phyloP scores from a whole-genome alignment of 2,113 vertebrate genomes.

The Alosa alosa region DNA sequence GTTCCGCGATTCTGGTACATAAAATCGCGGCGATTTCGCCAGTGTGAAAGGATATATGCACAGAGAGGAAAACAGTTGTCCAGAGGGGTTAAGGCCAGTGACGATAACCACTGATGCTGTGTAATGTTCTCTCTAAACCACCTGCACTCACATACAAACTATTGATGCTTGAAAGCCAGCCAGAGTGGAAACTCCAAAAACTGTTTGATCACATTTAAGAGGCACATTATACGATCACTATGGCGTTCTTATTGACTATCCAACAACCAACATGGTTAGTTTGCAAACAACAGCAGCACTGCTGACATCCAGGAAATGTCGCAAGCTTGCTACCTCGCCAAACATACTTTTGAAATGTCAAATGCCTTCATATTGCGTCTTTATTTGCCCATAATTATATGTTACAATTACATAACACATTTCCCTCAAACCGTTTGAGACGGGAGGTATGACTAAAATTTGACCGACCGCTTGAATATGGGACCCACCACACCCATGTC shows the following conservation, averaged over 20 bases:
- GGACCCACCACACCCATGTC: neutral
- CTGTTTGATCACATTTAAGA: neutral
- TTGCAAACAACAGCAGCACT: neutral
- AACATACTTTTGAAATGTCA: neutral
- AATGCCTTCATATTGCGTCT: neutral
- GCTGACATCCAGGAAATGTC: neutral
- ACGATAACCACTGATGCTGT: neutral
- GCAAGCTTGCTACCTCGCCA: neutral
- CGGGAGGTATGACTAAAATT: neutral
- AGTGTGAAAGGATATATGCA: too few species aligned
- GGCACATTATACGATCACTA: neutral
- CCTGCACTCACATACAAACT: constrained; percentile 3
- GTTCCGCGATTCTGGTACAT: too few species aligned
- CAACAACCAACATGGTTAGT: neutral
- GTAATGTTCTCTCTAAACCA: neutral
- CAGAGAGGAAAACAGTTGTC: neutral
- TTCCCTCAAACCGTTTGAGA: neutral
- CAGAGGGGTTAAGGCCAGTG: neutral
- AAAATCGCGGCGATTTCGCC: too few species aligned
- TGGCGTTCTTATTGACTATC: neutral
- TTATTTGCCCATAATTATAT: neutral
- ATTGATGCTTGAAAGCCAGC: neutral
- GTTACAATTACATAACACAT: neutral
- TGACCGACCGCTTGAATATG: neutral
- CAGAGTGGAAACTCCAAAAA: neutral